Evolutionary conservation across 2,113 vertebrate species (phyloP), one percentile per base, ranked within the genome.

Genomic region (Boulengeromyrus knoepffleri): DNA sequence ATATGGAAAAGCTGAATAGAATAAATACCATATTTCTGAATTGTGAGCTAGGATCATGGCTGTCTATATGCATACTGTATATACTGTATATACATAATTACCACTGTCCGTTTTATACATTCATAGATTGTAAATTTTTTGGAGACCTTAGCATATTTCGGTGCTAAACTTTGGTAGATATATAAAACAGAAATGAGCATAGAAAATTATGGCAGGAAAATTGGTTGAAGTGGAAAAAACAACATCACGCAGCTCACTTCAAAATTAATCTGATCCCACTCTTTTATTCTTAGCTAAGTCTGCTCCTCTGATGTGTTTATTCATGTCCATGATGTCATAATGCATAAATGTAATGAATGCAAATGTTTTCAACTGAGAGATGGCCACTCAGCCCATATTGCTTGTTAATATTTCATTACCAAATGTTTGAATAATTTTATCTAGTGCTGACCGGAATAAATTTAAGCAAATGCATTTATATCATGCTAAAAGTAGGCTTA

Each of bases 341-440:
- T 80, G 45, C 47, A 85, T 47, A 46, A 85, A 85, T 85, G 45
- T 85, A 47, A 47, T 46, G 39, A 85, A 47, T 46, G 83, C 42
- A 85, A 85, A 47, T 85, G 83, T 47, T 85, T 80, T 80, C 74
- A 42, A 47, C 45, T 85, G 45, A 85, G 15, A 85, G 83, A 46
- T 47, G 24, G 83, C 39, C 45, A 47, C 21, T 85, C 83, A 85
- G 83, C 21, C 83, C 83, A 85, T 85, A 39, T 85, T 85, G 83
- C 83, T 45, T 85, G 83, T 85, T 85, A 47, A 85, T 85, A 85
- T 85, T 85, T 85, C 83, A 85, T 85, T 45, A 85, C 74, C 45
- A 47, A 85, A 85, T 85, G 83, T 47, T 24, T 46, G 83, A 47
- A n/a, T 47, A 46, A 42, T 47, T 47, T 45, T 85, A 47, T 85